Evolutionary conservation across 1,140 invertebrate species (phyloP).

Genomic region (Acromyrmex charruanus): DNA sequence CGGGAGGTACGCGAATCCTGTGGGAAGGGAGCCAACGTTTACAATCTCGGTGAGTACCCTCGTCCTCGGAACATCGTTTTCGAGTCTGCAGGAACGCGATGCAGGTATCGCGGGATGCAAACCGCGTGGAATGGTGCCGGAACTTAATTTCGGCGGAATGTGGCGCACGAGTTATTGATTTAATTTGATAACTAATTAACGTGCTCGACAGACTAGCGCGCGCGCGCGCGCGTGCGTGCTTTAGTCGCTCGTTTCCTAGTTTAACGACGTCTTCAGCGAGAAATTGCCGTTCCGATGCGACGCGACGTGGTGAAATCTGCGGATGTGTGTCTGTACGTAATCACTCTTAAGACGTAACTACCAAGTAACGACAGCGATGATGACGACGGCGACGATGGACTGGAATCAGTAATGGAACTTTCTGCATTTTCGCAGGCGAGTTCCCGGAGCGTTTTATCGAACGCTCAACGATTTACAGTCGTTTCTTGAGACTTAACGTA

Average conservation of each 20-base stretch:
- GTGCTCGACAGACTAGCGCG: background rate
- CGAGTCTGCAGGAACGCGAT: background rate
- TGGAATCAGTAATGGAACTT: conserved; percentile 46
- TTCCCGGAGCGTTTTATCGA: conserved; percentile 55
- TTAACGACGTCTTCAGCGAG: conserved; percentile 58
- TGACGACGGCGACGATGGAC: conserved; percentile 18
- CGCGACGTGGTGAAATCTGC: conserved; percentile 24
- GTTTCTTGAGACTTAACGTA: conserved; percentile 42
- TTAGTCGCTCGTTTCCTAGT: conserved; percentile 55
- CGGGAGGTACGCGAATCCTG: conserved; percentile 90
- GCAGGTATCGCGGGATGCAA: background rate
- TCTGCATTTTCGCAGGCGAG: conserved; percentile 46
- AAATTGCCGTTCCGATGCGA: conserved; percentile 49
- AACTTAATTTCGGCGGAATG: conserved; percentile 53
- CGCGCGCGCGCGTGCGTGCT: background rate
- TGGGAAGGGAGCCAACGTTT: conserved; percentile 88
- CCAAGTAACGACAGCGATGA: conserved; percentile 4
- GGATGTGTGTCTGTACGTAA: conserved; percentile 25
- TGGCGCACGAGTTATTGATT: conserved; percentile 49
- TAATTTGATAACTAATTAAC: conserved; percentile 63
- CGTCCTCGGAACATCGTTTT: conserved; percentile 41
- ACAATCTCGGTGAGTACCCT: conserved; percentile 89
- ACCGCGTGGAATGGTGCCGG: conserved; percentile 20
- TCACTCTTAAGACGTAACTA: conserved; percentile 60
- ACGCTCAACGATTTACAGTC: conserved; percentile 27